These are phyloP conservation scores for Aphaenogaster floridana DNA, from an alignment of 1,140 invertebrate genomes.

Conservation along the genomic window DNA sequence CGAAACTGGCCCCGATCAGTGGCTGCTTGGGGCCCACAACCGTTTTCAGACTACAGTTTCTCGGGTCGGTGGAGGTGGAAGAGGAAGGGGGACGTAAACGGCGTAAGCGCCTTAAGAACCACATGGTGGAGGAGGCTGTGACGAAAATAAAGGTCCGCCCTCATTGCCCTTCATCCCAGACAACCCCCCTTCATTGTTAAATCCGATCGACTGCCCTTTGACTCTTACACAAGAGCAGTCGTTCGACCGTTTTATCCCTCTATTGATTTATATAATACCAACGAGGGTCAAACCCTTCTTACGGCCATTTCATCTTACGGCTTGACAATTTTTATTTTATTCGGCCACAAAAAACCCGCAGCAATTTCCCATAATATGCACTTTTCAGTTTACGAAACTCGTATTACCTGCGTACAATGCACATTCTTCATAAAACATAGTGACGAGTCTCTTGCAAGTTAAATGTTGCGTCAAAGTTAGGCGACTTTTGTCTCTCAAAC, in stretches of 20 bases:
- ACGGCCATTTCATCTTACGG: conserved; percentile 51
- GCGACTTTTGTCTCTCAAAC: conserved; percentile 65
- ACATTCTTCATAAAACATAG: conserved; percentile 30
- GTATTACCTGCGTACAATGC: conserved; percentile 27
- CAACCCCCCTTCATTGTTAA: conserved; percentile 39
- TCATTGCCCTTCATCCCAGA: conserved; percentile 71
- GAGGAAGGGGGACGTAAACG: conserved; percentile 91
- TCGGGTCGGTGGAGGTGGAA: conserved; percentile 94
- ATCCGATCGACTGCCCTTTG: conserved; percentile 40
- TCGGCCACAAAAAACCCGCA: conserved; percentile 9
- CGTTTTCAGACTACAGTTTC: conserved; percentile 93
- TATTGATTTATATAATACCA: conserved; percentile 48
- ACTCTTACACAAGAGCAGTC: conserved; percentile 45
- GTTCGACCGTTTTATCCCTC: conserved; percentile 28
- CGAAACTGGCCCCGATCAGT: conserved; percentile 85
- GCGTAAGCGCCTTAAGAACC: conserved; percentile 94
- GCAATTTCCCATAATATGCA: conserved; percentile 10
- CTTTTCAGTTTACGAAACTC: conserved; percentile 12
- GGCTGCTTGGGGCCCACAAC: conserved; percentile 86
- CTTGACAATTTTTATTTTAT: conserved; percentile 44
- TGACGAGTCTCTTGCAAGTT: conserved; percentile 45
- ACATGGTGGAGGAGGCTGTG: conserved; percentile 98
- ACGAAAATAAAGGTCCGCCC: conserved; percentile 96
- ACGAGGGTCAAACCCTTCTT: conserved; percentile 6
- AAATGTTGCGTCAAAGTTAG: conserved; percentile 40